Conservation (phyloP, 2,888 invertebrate genomes). For the Ectropis crepuscularia region DNA sequence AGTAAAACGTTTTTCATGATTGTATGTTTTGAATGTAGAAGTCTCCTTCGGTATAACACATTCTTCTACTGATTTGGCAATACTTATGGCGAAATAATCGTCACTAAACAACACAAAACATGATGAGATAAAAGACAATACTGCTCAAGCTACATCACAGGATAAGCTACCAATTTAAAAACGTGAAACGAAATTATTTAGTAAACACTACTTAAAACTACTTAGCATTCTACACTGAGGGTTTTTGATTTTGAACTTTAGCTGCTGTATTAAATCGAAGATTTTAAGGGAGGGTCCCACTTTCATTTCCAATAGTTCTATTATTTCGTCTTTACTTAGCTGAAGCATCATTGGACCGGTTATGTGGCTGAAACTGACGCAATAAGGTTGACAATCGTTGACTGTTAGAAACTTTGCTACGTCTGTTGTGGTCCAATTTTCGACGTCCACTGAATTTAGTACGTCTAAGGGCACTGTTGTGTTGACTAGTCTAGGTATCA, state of each 20-base stretch:
- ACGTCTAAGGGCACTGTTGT: slow-evolving; percentile 77
- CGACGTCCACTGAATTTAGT: slow-evolving; percentile 80
- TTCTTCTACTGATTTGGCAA: too few species aligned
- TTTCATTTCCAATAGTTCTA: slow-evolving; percentile 95
- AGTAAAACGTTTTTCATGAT: too few species aligned
- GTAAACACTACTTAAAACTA: slow-evolving; percentile 48
- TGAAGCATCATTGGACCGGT: slow-evolving; percentile 92
- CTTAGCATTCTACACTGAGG: slow-evolving; percentile 85
- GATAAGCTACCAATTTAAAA: slow-evolving; percentile 13
- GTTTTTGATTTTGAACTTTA: slow-evolving; percentile 93
- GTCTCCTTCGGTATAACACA: too few species aligned
- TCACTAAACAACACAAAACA: too few species aligned
- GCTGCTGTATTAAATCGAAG: slow-evolving; percentile 95
- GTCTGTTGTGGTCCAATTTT: slow-evolving; percentile 91
- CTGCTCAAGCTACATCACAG: too few species aligned
- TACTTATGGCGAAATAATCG: too few species aligned
- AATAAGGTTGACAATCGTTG: slow-evolving; percentile 92
- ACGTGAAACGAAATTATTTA: slow-evolving; percentile 22
- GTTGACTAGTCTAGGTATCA: slow-evolving; percentile 87
- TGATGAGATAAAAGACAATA: too few species aligned
- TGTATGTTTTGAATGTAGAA: too few species aligned
- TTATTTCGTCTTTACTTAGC: slow-evolving; percentile 95
- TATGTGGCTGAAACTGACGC: slow-evolving; percentile 88
- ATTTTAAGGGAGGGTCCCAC: slow-evolving; percentile 98
- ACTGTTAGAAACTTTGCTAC: slow-evolving; percentile 95